phyloP scores from a whole-genome alignment of 2,113 vertebrate genomes.

The Plestiodon gilberti region DNA sequence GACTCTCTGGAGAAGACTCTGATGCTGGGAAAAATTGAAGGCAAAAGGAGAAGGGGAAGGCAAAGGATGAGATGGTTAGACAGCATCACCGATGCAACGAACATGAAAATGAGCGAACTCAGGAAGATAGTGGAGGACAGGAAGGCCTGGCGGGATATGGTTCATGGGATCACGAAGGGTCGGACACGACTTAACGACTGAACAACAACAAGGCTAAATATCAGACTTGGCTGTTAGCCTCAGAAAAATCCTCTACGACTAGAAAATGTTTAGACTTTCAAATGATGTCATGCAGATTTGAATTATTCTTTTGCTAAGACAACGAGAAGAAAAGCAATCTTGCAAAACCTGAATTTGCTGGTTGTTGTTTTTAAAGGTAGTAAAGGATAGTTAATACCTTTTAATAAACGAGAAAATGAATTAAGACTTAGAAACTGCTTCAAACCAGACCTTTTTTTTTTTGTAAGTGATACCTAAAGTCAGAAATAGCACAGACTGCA shows the following conservation, averaged over 20 bases:
- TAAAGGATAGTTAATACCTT: conserved; percentile 9
- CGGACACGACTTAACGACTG: too few relatives aligned
- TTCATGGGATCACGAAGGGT: too few relatives aligned
- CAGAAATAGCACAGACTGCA: conserved; percentile 14
- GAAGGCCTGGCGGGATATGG: too few relatives aligned
- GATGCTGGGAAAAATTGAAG: too few relatives aligned
- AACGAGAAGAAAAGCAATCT: conserved; percentile 42
- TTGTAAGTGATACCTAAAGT: neutral
- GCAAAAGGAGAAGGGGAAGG: too few relatives aligned
- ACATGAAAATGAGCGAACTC: too few relatives aligned
- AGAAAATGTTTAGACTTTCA: conserved; percentile 21
- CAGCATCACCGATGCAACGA: too few relatives aligned
- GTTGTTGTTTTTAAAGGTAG: conserved; percentile 7
- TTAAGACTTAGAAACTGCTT: conserved; percentile 35
- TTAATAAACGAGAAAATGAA: conserved; percentile 21
- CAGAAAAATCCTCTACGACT: conserved; percentile 33
- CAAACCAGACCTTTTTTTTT: neutral
- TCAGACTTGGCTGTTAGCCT: conserved; percentile 20
- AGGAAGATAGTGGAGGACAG: too few relatives aligned
- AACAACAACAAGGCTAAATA: too few relatives aligned
- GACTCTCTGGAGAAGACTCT: too few relatives aligned
- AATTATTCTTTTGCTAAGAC: conserved; percentile 39
- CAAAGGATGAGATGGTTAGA: too few relatives aligned
- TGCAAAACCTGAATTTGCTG: conserved; percentile 25
- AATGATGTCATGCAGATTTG: conserved; percentile 27